Evolutionary conservation across 2,113 vertebrate species (phyloP), one percentile per base, ranked within the genome.

Genomic region (Tor tambroides): DNA sequence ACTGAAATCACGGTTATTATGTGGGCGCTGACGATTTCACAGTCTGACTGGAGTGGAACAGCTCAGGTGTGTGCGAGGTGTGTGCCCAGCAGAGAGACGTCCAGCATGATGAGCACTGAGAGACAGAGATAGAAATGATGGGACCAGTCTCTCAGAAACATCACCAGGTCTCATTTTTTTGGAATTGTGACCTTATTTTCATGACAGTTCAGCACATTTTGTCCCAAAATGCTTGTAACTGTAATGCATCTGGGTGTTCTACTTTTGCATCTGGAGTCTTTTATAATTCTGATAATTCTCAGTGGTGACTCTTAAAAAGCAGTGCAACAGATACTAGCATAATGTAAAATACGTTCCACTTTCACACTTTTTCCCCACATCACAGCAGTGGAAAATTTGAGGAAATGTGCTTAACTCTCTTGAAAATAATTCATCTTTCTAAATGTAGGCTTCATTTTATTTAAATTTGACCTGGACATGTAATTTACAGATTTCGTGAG

Each of bases 1-100:
- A 83, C 81, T 49, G 41, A 51, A 83, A 49, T 54, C 21, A 63
- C 28, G 69, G 82, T 84, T 59, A 56, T 54, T 74, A 74, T 59
- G 82, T 54, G 46, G 46, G 30, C 12, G 7, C 49, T 84, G 67
- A 6, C 6, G 10, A 69, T 83, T 46, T 81, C 56, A 81, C 56
- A 59, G 77, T 35, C 26, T 32, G 56, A 17, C 23, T 65, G 14
- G 9, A 26, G 56, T 63, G 35, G 56, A 81, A 65, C 59, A 69
- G 63, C 26, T 80, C 76, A 78, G 76, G 76, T 78, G 76, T 78
- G 76, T 51, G 75, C 17, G 41, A 49, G 74, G 15, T 35, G 35
- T 38, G 35, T 38, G 15, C 71, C 19, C 71, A 3, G 23, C 23
- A 26, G 41, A 26, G 41, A 76, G 41, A 26, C 12, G 74, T 76